Base-by-base conservation (phyloP, 2,113 vertebrate genomes). In the Oryzias curvinotus region DNA sequence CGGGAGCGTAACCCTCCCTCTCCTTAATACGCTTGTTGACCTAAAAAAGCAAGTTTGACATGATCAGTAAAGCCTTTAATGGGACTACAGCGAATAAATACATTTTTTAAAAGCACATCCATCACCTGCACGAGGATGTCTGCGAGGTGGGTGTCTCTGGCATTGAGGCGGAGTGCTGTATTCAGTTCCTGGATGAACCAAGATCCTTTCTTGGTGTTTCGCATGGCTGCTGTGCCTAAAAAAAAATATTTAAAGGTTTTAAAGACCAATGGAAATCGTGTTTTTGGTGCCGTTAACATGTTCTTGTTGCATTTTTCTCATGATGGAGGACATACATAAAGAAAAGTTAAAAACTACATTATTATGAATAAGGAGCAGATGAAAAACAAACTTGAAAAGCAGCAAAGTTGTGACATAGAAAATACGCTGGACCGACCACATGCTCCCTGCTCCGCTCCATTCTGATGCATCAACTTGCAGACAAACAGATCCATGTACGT, bases 131-230 rank as follows among this genome's bases (percentile, higher is more conserved):
- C 96, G 46, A 99, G 81, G 89, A 99, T 96, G 85, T 99, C 97
- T 1, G 97, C 94, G 52, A 99, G 89, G 0, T 99, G 97, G 54
- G 88, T 95, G 90, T 98, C 90, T 36, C 74, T 91, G 52, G 97
- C 91, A 19, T 89, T 82, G 62, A 94, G 91, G 0, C 94, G 94
- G 68, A 99, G 93, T 3, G 94, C 90, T 1, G 86, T 69, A 10
- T 93, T 87, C 10, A 99, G 92, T 17, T 97, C 97, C 84, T 99
- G 95, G 0, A 99, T 71, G 21, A 95, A 99, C 97, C 97, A 99
- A 62, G 97, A 98, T 0, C 97, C 97, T 52, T 92, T 93, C 65
- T 95, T 96, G 73, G 97, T 99, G 88, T 99, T 99, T 3, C 97
- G 88, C 94, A 99, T 96, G 63, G 97, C 97, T 0, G 94, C 95